These are phyloP conservation scores for Quiscalus mexicanus DNA, from an alignment of 2,113 vertebrate species.

Conservation along the genomic window DNA sequence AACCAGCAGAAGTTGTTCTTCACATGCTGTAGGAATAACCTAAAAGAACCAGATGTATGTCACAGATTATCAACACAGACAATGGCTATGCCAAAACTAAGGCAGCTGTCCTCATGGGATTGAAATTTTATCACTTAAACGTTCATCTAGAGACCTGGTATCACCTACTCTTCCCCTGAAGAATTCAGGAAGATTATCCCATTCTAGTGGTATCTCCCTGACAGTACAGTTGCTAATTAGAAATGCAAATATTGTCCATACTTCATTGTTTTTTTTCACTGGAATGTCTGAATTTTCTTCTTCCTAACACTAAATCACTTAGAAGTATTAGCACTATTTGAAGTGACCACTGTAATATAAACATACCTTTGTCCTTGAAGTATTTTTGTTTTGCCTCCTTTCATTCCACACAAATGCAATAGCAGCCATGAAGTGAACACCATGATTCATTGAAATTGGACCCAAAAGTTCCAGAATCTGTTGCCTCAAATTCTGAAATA, in stretches of 20 bases:
- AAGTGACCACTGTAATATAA: background rate
- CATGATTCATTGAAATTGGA: conserved; percentile 98
- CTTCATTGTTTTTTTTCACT: background rate
- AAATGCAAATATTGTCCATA: background rate
- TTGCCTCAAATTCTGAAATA: conserved; percentile 90
- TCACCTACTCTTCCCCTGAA: background rate
- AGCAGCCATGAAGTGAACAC: conserved; percentile 97
- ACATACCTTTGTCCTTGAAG: conserved; percentile 88
- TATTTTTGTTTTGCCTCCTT: conserved; percentile 85
- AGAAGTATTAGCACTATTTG: background rate
- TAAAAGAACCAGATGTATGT: conserved; percentile 38
- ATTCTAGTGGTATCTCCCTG: background rate
- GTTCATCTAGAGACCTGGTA: background rate
- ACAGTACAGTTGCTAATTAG: background rate
- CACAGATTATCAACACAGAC: background rate
- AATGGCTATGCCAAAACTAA: background rate
- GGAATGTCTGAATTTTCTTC: background rate
- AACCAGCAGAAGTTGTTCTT: conserved; percentile 93
- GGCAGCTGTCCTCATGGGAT: background rate
- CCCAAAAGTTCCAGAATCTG: conserved; percentile 96
- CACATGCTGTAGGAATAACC: conserved; percentile 94
- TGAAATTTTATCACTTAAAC: background rate
- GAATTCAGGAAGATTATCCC: background rate
- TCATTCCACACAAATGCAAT: conserved; percentile 99
- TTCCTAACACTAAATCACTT: background rate